Conservation (phyloP, 2,797 vertebrate genomes). For the Amazona finschi region DNA sequence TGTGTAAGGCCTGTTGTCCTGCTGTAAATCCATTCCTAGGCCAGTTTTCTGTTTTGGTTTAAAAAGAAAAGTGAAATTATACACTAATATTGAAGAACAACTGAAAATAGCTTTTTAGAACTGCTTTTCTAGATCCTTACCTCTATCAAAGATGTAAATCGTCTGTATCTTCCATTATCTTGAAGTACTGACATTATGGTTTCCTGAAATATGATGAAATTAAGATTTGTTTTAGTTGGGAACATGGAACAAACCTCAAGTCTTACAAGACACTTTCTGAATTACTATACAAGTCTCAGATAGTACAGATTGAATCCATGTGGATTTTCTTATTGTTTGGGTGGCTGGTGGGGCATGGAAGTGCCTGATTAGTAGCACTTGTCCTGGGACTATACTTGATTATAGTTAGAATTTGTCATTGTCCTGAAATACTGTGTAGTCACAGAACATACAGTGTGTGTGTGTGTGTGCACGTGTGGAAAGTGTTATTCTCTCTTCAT, state of each 20-base stretch:
- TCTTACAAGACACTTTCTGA: background rate
- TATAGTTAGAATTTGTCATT: background rate
- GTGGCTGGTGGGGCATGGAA: background rate
- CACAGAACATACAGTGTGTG: background rate
- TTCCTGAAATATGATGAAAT: slow-evolving; percentile 74
- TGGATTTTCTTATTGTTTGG: background rate
- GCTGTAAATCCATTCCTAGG: slow-evolving; percentile 76
- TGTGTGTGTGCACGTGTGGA: accelerated
- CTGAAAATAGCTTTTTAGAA: background rate
- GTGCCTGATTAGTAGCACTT: background rate
- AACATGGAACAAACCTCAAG: background rate
- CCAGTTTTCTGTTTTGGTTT: slow-evolving; percentile 76
- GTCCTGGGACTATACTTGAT: background rate
- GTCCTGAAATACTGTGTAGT: background rate
- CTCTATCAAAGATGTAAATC: slow-evolving; percentile 84
- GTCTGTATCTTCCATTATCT: slow-evolving; percentile 79
- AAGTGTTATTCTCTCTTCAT: background rate
- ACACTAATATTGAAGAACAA: background rate
- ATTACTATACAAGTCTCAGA: background rate
- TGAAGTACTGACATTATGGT: slow-evolving; percentile 86
- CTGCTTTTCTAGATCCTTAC: slow-evolving; percentile 65
- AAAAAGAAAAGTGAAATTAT: background rate
- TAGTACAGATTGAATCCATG: background rate
- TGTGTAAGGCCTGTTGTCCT: slow-evolving; percentile 77
- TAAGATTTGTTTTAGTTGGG: background rate